phyloP scores from a whole-genome alignment of 1,140 invertebrate genomes.

The Lithobius niger region DNA sequence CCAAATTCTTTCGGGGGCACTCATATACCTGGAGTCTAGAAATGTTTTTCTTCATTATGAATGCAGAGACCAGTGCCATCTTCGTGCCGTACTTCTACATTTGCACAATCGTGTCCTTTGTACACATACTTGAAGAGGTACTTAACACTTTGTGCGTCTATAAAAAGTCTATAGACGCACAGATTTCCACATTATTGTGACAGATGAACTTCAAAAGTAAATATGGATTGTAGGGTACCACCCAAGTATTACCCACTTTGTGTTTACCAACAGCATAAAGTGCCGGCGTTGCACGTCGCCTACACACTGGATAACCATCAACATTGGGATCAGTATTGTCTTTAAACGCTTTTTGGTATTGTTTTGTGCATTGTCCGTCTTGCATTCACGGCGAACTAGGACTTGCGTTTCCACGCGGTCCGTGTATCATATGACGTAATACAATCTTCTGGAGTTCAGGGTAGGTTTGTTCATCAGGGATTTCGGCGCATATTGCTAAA shows the following conservation, averaged over 20 bases:
- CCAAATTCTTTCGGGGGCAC: too few relatives aligned
- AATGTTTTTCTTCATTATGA: background rate
- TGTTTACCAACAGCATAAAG: background rate
- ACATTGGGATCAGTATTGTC: background rate
- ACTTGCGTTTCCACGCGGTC: slow-evolving; percentile 13
- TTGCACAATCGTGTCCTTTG: slow-evolving; percentile 25
- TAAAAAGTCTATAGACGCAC: slow-evolving; percentile 22
- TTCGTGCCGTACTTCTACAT: slow-evolving; percentile 5
- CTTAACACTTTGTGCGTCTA: slow-evolving; percentile 24
- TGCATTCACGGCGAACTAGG: background rate
- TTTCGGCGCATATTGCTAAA: slow-evolving; percentile 34
- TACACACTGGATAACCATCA: background rate
- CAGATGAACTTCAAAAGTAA: slow-evolving; percentile 21
- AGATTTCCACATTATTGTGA: slow-evolving; percentile 29
- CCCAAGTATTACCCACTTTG: too few relatives aligned
- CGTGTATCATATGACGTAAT: slow-evolving; percentile 13
- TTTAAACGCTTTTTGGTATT: background rate
- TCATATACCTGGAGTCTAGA: background rate
- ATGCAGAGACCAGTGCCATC: too few relatives aligned
- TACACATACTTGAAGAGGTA: slow-evolving; percentile 28
- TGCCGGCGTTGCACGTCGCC: background rate
- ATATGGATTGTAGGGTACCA: slow-evolving; percentile 27
- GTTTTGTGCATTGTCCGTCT: background rate
- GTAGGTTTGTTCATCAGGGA: background rate
- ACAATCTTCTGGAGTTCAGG: background rate